These are phyloP conservation scores for Polydrusus cervinus DNA, from an alignment of 2,888 invertebrate species.

Conservation along the genomic window DNA sequence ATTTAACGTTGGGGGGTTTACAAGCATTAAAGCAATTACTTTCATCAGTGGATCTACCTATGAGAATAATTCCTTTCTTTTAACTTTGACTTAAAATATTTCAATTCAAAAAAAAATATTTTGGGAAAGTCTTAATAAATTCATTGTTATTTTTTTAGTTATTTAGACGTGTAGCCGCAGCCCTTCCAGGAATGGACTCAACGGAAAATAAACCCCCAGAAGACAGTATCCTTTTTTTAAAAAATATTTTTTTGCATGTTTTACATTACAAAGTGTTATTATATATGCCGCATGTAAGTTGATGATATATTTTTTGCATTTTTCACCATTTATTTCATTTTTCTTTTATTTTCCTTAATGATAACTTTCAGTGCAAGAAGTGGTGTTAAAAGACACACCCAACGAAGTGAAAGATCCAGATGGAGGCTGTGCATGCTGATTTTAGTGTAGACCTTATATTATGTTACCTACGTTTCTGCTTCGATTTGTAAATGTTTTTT, in stretches of 20 bases:
- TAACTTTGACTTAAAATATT: too few relatives aligned
- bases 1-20: too few relatives aligned
- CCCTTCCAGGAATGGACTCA: slow-evolving; percentile 98
- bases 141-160: slow-evolving; percentile 79
- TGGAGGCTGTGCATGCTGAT: slow-evolving; percentile 92
- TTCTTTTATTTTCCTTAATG: slow-evolving; percentile 77
- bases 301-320: slow-evolving; percentile 56
- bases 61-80: too few relatives aligned
- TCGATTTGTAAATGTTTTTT: slow-evolving; percentile 47
- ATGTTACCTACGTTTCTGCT: slow-evolving; percentile 40
- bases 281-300: slow-evolving; percentile 41
- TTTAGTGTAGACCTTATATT: slow-evolving; percentile 43
- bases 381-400: slow-evolving; percentile 96
- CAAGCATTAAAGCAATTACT: too few relatives aligned
- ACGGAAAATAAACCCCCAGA: slow-evolving; percentile 96
- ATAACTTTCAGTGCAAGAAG: slow-evolving; percentile 93
- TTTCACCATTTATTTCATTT: slow-evolving; percentile 56
- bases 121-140: too few relatives aligned
- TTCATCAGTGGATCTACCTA: too few relatives aligned
- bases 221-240: slow-evolving; percentile 91
- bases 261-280: background rate
- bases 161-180: slow-evolving; percentile 98
- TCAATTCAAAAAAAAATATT: slow-evolving; percentile 56
- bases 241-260: slow-evolving; percentile 48
- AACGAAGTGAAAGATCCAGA: slow-evolving; percentile 95